These are phyloP conservation scores for Sternarchorhynchus goeldii DNA, from an alignment of 2,797 vertebrate species.

Conservation along the genomic window DNA sequence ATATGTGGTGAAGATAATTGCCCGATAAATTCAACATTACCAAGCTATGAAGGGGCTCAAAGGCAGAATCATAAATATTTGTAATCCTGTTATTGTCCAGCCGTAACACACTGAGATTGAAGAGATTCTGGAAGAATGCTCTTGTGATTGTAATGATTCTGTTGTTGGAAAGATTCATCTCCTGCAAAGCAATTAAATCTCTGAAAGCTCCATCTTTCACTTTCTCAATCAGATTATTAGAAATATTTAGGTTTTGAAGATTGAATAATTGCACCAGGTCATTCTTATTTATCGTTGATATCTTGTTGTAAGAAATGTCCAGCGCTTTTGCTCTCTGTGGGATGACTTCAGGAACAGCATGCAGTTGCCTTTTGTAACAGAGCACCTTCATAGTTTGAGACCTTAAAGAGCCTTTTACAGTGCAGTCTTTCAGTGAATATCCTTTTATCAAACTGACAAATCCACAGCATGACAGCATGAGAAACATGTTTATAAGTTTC, in stretches of 20 bases:
- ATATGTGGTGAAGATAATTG: background rate
- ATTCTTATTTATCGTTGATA: background rate
- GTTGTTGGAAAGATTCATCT: constrained; percentile 67
- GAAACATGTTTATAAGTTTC: background rate
- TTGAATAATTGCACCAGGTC: background rate
- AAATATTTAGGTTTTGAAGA: background rate
- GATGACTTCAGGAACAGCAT: background rate
- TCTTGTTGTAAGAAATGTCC: background rate
- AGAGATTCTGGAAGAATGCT: constrained; percentile 9
- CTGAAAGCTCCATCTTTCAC: constrained; percentile 61
- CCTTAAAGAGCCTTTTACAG: background rate
- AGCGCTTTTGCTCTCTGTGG: background rate
- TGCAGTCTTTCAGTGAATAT: constrained; percentile 47
- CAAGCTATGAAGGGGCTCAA: background rate
- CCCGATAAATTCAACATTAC: constrained; percentile 4
- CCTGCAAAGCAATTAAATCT: constrained; percentile 54
- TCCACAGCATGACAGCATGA: constrained; percentile 42
- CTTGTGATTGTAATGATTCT: constrained; percentile 51
- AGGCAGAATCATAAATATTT: background rate
- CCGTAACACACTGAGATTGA: background rate
- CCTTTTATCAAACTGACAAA: constrained; percentile 37
- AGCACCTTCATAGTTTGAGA: background rate
- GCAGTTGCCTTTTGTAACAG: background rate
- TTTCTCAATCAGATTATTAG: background rate
- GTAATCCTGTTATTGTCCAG: background rate